Base-by-base conservation (phyloP, 1,140 invertebrate genomes). In the Pectinophora gossypiella region DNA sequence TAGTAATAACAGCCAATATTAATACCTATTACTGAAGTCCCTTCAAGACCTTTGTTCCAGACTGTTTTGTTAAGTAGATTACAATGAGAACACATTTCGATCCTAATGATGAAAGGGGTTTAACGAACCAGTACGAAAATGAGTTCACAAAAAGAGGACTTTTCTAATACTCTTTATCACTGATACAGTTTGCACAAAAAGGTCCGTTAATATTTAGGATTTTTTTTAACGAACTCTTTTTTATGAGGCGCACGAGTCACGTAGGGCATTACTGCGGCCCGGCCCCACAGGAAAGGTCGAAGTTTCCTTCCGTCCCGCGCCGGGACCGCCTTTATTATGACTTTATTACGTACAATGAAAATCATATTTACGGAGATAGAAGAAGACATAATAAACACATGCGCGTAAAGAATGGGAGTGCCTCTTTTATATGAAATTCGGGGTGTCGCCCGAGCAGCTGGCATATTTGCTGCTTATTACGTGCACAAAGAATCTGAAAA, bases 341-440 rank as follows among this genome's bases (percentile, higher is more conserved):
- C 74, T 72, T 72, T 74, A 77, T 76, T 76, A 71, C 62, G 47
- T 46, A 77, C 62, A 74, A 72, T 73, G 67, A 67, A 72, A 71
- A 74, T 70, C 70, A 70, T 77, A 75, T 74, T 76, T 71, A 70
- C 61, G 43, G 46, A 60, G 59, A 69, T 59, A 67, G 59, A 61
- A 68, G 60, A 64, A 64, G 61, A 60, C 67, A 74, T 70, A 71
- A 76, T 69, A 74, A 75, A 68, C 65, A 62, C 69, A 61, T 57
- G 64, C 59, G 63, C 56, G 56, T 72, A 56, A 72, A 72, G 59
- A 64, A 71, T 64, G 61, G n/a, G 50, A 51, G 42, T 44, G 46
- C 40, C 27, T 51, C 51, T 27, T 27, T 52, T 51, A 56, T 64
- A 59, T 57, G 54, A 64, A 61, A 56, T 55, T 47, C 27, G 27